These are phyloP conservation scores for Protomyctophum bolini DNA, from an alignment of 2,113 vertebrate species.

Conservation along the genomic window DNA sequence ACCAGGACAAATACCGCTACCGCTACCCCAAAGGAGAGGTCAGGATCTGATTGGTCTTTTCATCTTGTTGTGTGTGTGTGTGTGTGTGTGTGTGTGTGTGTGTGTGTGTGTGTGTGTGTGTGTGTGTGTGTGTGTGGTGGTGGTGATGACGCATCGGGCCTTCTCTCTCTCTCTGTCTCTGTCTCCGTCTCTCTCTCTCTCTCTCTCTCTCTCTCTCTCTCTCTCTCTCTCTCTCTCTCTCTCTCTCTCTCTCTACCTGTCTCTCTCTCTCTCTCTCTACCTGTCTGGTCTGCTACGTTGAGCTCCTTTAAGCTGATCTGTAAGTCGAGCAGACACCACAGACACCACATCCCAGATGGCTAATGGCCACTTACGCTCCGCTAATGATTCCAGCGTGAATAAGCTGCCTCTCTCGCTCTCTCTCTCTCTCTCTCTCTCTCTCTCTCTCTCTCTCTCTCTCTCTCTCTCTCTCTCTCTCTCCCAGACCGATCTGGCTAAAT, in stretches of 20 bases:
- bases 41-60: constrained; percentile 41
- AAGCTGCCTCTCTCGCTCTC: constrained; percentile 18
- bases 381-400: constrained; percentile 45
- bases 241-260: too few relatives aligned
- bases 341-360: constrained; percentile 27
- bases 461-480: too few relatives aligned
- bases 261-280: too few relatives aligned
- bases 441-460: too few relatives aligned
- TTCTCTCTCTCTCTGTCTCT: too few relatives aligned
- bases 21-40: constrained; percentile 99
- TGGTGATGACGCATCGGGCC: background rate
- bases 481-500: constrained; percentile 30
- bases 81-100: background rate
- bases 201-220: too few relatives aligned
- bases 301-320: too few relatives aligned
- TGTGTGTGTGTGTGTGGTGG: background rate
- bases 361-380: constrained; percentile 27
- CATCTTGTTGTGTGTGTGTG: background rate
- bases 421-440: too few relatives aligned
- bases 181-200: too few relatives aligned
- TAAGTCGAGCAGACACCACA: background rate
- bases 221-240: too few relatives aligned
- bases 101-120: background rate
- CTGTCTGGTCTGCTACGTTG: background rate
- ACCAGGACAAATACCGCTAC: constrained; percentile 99